These are phyloP conservation scores for Atta texana DNA, from an alignment of 1,140 invertebrate genomes.

Conservation along the genomic window DNA sequence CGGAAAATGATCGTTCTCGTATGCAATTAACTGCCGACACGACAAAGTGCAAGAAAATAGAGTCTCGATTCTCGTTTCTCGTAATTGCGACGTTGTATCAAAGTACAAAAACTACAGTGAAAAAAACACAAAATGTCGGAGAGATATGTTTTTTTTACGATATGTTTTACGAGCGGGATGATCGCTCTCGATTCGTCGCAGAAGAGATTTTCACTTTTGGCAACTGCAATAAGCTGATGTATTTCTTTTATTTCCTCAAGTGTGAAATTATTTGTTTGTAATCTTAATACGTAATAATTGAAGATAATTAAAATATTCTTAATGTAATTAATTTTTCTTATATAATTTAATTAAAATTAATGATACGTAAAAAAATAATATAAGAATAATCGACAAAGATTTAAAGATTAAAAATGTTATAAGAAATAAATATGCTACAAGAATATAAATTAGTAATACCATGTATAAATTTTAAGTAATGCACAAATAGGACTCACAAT, in stretches of 20 bases:
- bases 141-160: constrained; percentile 35
- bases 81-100: constrained; percentile 53
- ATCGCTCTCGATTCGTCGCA: constrained; percentile 58
- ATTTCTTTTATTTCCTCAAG: constrained; percentile 1
- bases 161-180: constrained; percentile 57
- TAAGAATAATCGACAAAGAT: not conserved
- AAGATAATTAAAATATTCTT: not conserved
- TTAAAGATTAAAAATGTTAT: not conserved
- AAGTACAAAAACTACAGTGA: not conserved
- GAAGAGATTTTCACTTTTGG: constrained; percentile 59
- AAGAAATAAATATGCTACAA: not conserved
- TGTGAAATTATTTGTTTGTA: not conserved
- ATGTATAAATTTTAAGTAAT: not conserved
- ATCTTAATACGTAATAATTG: not conserved
- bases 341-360: not conserved
- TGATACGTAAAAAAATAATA: not conserved
- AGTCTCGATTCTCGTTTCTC: constrained; percentile 42
- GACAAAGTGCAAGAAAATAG: constrained; percentile 40
- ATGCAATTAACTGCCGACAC: constrained; percentile 62
- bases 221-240: not conserved
- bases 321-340: not conserved
- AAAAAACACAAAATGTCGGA: constrained; percentile 47
- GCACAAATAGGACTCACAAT: too few relatives aligned
- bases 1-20: constrained; percentile 56
- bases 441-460: not conserved